These are phyloP conservation scores for Antigone vipio DNA, from an alignment of 2,113 vertebrate genomes.

Conservation along the genomic window DNA sequence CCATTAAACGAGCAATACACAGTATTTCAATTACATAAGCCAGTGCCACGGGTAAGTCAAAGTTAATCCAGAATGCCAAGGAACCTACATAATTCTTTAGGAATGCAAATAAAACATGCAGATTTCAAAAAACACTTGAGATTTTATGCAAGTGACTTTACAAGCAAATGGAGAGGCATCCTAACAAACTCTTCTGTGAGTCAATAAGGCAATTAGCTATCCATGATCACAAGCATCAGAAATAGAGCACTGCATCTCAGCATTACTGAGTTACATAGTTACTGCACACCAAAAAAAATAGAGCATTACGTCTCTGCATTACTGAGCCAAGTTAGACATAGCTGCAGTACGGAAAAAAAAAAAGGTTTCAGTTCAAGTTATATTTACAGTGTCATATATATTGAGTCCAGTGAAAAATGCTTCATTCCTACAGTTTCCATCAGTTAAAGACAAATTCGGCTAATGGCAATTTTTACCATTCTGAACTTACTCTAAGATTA, in stretches of 20 bases:
- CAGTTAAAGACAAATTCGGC: background rate
- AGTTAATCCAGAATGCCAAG: background rate
- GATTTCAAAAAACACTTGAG: background rate
- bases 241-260: background rate
- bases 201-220: background rate
- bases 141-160: background rate
- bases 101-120: background rate
- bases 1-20: background rate
- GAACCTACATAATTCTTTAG: background rate
- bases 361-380: background rate
- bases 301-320: slow-evolving; percentile 37
- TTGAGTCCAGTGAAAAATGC: background rate
- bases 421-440: background rate
- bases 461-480: background rate
- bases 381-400: background rate
- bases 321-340: background rate
- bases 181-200: background rate
- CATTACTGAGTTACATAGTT: background rate
- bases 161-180: background rate
- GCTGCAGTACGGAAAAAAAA: slow-evolving; percentile 1
- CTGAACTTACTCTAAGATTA: background rate
- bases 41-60: background rate
- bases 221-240: slow-evolving; percentile 11
- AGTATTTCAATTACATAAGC: background rate
- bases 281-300: background rate